Base-by-base conservation (phyloP, 1,140 invertebrate genomes). In the Bradysia coprophila region DNA sequence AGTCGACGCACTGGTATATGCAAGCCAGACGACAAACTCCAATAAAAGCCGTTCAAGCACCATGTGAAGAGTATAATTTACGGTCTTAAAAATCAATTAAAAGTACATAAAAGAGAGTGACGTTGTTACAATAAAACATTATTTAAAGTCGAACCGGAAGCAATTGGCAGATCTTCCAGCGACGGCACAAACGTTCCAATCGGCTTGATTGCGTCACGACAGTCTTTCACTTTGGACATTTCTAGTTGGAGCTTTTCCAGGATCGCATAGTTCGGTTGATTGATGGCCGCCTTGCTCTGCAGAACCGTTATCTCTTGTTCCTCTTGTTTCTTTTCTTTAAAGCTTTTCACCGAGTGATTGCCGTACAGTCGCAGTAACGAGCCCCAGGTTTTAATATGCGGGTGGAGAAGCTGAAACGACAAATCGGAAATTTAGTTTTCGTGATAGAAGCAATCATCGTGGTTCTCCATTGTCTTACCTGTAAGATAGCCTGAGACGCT, bases 321-420 rank as follows among this genome's bases (percentile, higher is more conserved):
- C 51, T 93, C 80, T 51, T 85, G 73, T 66, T 95, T 96, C 60
- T 91, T 92, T 53, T 94, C 90, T 58, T 90, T 90, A 47, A 91
- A 81, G 44, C 78, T 86, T 58, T 91, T 93, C 4, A 92, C 81
- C 5, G 89, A 92, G 21, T 81, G 74, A 49, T 87, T 91, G 33
- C 91, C 91, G 62, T 98, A 98, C 18, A 98, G 68, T 9, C 90
- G 71, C 6, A 98, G 60, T 21, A 98, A 67, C 0, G 90, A 92
- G 31, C 92, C 92, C 89, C 92, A 96, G n/a, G 81, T 90, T 10
- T 73, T 76, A 31, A 96, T 85, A 55, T 96, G 87, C 1, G 91
- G 89, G 68, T 95, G 91, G 21, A 94, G 62, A 23, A 73, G 71
- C 74, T 81, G 45, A 10, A 57, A 53, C 37, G 5, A 20, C 13